Base-by-base conservation (phyloP, 35 echinoderm and acorn worm species). In the Hemicentrotus pulcherrimus region DNA sequence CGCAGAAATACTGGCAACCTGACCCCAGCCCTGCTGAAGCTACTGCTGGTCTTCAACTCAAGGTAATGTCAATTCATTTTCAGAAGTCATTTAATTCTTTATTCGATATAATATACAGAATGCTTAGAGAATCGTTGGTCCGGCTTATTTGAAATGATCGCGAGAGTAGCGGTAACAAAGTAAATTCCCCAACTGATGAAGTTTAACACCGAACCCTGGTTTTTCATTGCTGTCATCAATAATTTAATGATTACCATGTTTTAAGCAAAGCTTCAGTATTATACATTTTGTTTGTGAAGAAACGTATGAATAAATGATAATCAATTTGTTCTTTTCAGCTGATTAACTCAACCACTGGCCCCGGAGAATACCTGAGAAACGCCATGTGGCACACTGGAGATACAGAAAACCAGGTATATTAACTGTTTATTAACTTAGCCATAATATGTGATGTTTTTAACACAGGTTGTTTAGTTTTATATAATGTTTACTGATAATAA, bases 301-400 rank as follows among this genome's bases (percentile, higher is more conserved):
- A 55, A 55, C 9, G 10, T 55, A 10, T 55, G 5, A 14, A 15
- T 55, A 10, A 55, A 55, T 55, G 50, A n/a, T n/a, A 78, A 78
- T n/a, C 32, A 90, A 0, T 18, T 86, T 94, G 12, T 88, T 46
- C 18, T 55, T 93, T 87, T 46, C 94, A 99, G 98, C 94, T 99
- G 47, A 97, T 99, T 24, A 99, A 99, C 87, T 99, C 98, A 2
- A 97, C 96, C 24, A 98, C 97, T 9, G 98, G 98, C 33, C 98
- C 98, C 5, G 97, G 98, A 31, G 96, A 98, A 97, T 96, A 97
- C 55, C 78, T 99, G 50, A 96, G 98, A 96, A 99, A 99, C 96
- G 98, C 98, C 32, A 94, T 99, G 86, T 99, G 98, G 98, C 98
- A 99, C 88, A 99, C 98, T n/a, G 98, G 98, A 32, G 96, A 97